phyloP scores from a whole-genome alignment of 35 echinoderm and acorn worm genomes.

The Ophiothrix spiculata region DNA sequence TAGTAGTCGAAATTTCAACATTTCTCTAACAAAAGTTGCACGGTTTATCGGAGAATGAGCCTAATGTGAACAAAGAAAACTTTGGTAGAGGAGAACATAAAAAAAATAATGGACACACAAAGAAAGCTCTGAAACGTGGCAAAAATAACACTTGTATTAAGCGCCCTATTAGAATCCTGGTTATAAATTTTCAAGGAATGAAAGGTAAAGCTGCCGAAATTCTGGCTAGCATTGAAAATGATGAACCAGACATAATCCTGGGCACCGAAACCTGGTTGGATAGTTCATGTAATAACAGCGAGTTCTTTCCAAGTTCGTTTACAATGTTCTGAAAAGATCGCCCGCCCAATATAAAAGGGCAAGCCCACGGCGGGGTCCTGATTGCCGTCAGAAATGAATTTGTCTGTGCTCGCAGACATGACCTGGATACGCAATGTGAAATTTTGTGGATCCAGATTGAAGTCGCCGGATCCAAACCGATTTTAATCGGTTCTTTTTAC shows the following conservation, averaged over 20 bases:
- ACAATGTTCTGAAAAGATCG: conserved; percentile 10
- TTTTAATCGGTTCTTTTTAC: conserved; percentile 9
- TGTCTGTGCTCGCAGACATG: background rate
- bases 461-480: background rate
- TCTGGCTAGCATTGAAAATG: background rate
- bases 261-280: conserved; percentile 39
- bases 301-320: conserved; percentile 33
- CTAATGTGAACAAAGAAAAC: background rate
- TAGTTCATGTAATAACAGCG: background rate
- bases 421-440: background rate
- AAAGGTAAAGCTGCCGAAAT: conserved; percentile 25
- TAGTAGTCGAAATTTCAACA: too few relatives aligned
- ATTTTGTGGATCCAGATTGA: conserved; percentile 6
- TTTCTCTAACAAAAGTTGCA: background rate
- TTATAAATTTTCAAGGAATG: conserved; percentile 37
- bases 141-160: background rate
- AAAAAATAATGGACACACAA: background rate
- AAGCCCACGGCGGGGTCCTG: background rate
- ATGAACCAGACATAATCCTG: conserved; percentile 28
- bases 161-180: background rate
- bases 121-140: background rate
- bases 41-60: background rate
- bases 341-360: background rate
- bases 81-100: background rate
- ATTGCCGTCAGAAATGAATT: background rate